These are phyloP conservation scores for Saguinus midas DNA, from an alignment of 2,113 vertebrate species.

Conservation along the genomic window DNA sequence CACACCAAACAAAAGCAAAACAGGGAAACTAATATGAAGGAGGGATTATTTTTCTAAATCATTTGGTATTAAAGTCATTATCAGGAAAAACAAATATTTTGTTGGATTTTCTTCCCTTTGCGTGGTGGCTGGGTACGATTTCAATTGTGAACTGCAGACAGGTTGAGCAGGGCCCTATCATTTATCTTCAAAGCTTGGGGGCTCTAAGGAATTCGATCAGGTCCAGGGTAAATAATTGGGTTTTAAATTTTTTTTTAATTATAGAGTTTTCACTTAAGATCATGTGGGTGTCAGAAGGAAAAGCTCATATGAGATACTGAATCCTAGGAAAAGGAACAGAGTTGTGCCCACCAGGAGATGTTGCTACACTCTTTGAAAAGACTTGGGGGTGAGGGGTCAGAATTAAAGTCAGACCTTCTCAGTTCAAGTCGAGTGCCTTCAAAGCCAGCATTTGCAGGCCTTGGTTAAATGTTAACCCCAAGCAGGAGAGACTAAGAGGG, in stretches of 20 bases:
- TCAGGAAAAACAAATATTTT: neutral
- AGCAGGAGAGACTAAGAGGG: neutral
- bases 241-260: neutral
- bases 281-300: no score
- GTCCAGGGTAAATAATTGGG: neutral
- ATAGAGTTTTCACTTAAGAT: neutral
- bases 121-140: rapidly evolving
- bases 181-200: neutral
- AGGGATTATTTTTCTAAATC: neutral
- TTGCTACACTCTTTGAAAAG: rapidly evolving
- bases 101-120: neutral
- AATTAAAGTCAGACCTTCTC: neutral
- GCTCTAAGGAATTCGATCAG: neutral
- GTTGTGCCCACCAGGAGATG: neutral
- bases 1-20: rapidly evolving
- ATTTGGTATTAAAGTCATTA: neutral
- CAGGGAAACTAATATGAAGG: no score
- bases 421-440: no score
- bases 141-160: neutral
- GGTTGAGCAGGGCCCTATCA: rapidly evolving
- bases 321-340: neutral
- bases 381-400: rapidly evolving
- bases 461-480: neutral
- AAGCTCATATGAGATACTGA: neutral
- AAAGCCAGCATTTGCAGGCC: neutral